phyloP scores from a whole-genome alignment of 2,797 vertebrate genomes.

The Serranus cabrilla region DNA sequence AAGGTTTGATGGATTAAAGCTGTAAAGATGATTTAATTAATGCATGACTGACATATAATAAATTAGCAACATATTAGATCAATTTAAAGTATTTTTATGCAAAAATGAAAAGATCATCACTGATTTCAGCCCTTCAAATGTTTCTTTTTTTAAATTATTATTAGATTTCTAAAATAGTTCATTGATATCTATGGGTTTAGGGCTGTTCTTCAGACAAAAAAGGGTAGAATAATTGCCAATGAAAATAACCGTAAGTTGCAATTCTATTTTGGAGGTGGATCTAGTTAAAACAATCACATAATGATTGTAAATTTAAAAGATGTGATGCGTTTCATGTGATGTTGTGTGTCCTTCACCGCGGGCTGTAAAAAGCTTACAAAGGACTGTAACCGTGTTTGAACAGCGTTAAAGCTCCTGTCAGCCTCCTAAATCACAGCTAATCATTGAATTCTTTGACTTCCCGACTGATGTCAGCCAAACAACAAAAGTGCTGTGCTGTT shows the following conservation, averaged over 20 bases:
- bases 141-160: too few relatives aligned
- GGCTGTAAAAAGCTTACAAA: constrained; percentile 37
- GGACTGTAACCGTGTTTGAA: constrained; percentile 14
- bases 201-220: neutral
- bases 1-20: too few relatives aligned
- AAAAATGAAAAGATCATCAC: too few relatives aligned
- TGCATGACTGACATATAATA: too few relatives aligned
- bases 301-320: neutral
- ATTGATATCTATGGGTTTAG: neutral
- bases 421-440: constrained; percentile 59
- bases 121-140: too few relatives aligned
- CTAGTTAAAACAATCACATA: constrained; percentile 3
- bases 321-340: neutral
- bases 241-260: neutral
- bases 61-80: too few relatives aligned
- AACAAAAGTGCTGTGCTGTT: constrained; percentile 77
- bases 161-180: neutral
- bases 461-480: constrained; percentile 66
- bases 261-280: neutral
- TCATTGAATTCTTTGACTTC: constrained; percentile 65
- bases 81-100: too few relatives aligned
- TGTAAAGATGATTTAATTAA: too few relatives aligned
- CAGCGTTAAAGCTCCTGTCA: constrained; percentile 56
- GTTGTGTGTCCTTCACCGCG: constrained; percentile 13
- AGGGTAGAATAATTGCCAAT: neutral